phyloP scores from a whole-genome alignment of 2,888 invertebrate species.

The Thereva unica region DNA sequence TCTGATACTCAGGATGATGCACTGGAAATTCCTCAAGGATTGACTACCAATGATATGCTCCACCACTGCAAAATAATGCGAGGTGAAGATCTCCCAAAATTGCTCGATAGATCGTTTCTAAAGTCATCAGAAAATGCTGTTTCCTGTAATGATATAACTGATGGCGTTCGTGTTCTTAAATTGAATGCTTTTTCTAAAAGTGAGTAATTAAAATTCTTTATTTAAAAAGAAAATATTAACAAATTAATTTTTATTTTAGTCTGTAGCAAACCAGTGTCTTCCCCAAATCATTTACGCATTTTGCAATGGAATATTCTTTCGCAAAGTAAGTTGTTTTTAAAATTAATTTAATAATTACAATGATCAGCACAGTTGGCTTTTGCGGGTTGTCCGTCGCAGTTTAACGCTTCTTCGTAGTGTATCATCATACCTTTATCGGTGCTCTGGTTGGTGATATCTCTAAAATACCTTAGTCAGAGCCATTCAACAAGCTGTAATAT shows the following conservation, averaged over 20 bases:
- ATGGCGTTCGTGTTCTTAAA: constrained; percentile 56
- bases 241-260: constrained; percentile 50
- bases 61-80: constrained; percentile 60
- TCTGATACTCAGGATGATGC: constrained; percentile 66
- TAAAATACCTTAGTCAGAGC: too few relatives aligned
- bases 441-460: too few relatives aligned
- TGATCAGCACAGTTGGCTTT: too few relatives aligned
- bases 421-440: too few relatives aligned
- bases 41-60: constrained; percentile 61
- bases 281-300: constrained; percentile 62
- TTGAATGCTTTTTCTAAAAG: constrained; percentile 60
- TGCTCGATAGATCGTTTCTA: constrained; percentile 56
- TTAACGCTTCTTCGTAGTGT: too few relatives aligned
- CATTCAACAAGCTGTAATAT: too few relatives aligned
- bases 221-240: constrained; percentile 6
- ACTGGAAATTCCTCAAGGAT: constrained; percentile 59
- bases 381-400: too few relatives aligned
- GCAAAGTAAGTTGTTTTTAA: constrained; percentile 62
- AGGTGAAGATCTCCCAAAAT: constrained; percentile 59
- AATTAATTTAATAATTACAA: constrained; percentile 5
- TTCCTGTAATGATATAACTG: constrained; percentile 52
- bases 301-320: constrained; percentile 75
- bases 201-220: constrained; percentile 44
- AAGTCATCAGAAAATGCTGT: constrained; percentile 46
- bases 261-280: constrained; percentile 59